A percentile compares a stretch with the other conserved stretches of the same genome.
phyloP scores from a whole-genome alignment of 2,797 vertebrate genomes.

The Rhodeus uyekii region DNA sequence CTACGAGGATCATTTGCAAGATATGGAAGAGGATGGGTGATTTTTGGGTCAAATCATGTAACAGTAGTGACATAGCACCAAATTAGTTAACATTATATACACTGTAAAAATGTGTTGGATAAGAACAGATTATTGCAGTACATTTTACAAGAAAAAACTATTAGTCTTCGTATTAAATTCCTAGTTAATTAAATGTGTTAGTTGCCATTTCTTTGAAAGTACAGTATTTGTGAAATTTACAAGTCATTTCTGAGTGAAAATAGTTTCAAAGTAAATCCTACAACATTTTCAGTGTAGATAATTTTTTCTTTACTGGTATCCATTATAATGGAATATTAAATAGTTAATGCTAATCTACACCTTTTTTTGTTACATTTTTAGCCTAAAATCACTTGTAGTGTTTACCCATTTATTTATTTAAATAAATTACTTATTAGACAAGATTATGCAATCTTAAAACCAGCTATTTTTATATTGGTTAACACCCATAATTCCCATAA shows the following conservation, averaged over 20 bases:
- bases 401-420: too few relatives aligned
- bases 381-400: background rate
- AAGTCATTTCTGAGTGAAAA: background rate
- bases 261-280: background rate
- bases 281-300: background rate
- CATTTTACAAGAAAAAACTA: background rate
- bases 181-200: background rate
- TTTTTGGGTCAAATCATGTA: background rate
- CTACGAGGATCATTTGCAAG: background rate
- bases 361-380: background rate
- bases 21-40: background rate
- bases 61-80: background rate
- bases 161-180: background rate
- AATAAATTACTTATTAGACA: too few relatives aligned
- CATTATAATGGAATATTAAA: background rate
- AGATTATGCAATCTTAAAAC: background rate
- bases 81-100: background rate
- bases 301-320: too few relatives aligned
- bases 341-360: background rate
- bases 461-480: background rate
- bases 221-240: background rate
- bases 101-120: background rate
- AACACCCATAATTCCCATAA: background rate
- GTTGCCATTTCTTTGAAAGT: background rate
- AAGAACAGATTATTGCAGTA: background rate